These are phyloP conservation scores for Podarcis lilfordi DNA, from an alignment of 2,797 vertebrate genomes.

Conservation along the genomic window DNA sequence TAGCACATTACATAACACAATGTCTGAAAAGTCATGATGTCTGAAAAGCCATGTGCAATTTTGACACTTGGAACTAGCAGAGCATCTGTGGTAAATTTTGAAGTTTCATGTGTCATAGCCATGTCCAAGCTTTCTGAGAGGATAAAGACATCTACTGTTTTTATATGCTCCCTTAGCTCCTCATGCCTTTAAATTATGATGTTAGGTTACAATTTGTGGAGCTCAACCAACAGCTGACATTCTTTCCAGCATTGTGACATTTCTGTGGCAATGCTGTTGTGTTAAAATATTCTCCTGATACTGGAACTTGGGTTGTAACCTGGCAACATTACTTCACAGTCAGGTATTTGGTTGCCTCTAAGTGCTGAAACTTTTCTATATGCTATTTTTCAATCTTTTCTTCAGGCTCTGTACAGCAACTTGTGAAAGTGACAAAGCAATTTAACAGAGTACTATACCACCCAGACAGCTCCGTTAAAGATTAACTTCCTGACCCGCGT, in stretches of 20 bases:
- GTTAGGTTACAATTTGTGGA: neutral
- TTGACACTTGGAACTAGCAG: neutral
- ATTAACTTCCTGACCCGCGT: neutral
- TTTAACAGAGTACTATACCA: neutral
- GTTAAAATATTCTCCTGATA: neutral
- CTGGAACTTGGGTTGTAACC: neutral
- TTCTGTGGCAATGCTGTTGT: neutral
- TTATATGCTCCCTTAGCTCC: neutral
- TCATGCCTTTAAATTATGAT: neutral
- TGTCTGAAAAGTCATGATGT: neutral
- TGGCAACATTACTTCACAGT: neutral
- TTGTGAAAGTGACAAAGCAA: neutral
- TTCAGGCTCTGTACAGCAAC: neutral
- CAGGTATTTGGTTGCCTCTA: neutral
- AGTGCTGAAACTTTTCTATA: neutral
- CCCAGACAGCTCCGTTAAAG: neutral
- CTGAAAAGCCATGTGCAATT: neutral
- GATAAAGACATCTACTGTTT: neutral
- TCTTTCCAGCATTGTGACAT: constrained; percentile 12
- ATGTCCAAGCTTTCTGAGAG: neutral
- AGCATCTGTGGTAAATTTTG: neutral
- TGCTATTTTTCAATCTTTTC: neutral
- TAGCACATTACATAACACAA: neutral
- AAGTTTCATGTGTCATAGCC: neutral
- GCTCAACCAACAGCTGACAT: neutral